Evolutionary conservation across 2,113 vertebrate genomes (phyloP), one percentile per base, ranked within the genome.

Genomic region (Nothoprocta pentlandii): DNA sequence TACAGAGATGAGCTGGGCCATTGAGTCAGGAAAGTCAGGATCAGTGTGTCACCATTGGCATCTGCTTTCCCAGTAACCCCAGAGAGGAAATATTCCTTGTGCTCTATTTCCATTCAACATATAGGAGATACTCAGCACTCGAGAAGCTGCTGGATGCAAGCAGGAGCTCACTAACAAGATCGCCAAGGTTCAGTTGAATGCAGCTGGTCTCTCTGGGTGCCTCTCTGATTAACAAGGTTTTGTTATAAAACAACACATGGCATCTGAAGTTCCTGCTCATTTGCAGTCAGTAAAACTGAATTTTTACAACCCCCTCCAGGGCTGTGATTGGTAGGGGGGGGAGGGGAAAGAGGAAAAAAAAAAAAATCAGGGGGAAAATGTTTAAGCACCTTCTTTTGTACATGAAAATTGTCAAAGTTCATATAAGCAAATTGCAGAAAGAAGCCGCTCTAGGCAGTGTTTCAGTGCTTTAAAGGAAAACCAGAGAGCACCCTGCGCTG

Each of bases 161-260:
- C 9, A 87, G 59, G 67, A 94, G 36, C 23, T 56, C 59, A 56
- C 69, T 66, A 94, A 85, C 76, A 66, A 67, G 67, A 86, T 80
- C 85, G 83, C 63, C 34, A 2, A 75, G 84, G 90, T 46, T 88
- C 76, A 85, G 73, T 3, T 73, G 61, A 84, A 78, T 73, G 81
- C 89, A 92, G 88, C 89, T 95, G 89, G 41, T 88, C 89, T 91
- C 89, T 91, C 79, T 82, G 84, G 67, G 41, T 63, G 61, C 59
- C 68, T 78, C 39, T 83, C 69, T 92, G 82, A 95, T 94, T 94
- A 97, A 95, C 67, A 89, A 92, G 90, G 47, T 42, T 89, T 39
- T 75, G 59, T 36, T 94, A 71, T 53, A 87, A 87, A 96, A 78
- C 42, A 94, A 47, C 79, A 94, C 76, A 83, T 56, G 79, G 69